A percentile compares a stretch with the other conserved stretches of the same genome.
Evolutionary conservation across 2,888 invertebrate genomes (phyloP).

Genomic region (Seira ritae): DNA sequence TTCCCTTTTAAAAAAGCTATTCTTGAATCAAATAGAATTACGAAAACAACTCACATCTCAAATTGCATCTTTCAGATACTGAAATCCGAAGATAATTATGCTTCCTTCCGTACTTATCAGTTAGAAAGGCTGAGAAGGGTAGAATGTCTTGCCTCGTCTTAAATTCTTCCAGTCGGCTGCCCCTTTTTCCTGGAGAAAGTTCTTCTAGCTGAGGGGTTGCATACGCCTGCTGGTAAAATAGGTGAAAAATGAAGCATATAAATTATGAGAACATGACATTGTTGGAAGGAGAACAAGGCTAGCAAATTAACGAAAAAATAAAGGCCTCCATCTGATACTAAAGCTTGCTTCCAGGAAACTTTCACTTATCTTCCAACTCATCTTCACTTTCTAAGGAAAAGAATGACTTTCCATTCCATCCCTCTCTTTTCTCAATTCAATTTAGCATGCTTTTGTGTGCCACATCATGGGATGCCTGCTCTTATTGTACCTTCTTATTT

Average conservation of each 20-base stretch:
- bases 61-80: slow-evolving; percentile 95
- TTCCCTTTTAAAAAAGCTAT: no score
- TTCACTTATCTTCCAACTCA: neutral
- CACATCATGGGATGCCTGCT: no score
- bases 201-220: slow-evolving; percentile 31
- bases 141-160: slow-evolving; percentile 54
- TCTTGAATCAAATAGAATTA: no score
- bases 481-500: no score
- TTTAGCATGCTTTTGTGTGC: neutral
- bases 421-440: neutral
- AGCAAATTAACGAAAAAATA: neutral
- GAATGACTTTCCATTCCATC: no score
- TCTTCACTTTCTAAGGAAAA: no score
- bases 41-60: slow-evolving; percentile 87
- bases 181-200: neutral
- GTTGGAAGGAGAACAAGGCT: neutral
- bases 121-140: slow-evolving; percentile 77
- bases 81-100: slow-evolving; percentile 97
- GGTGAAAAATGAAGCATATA: neutral
- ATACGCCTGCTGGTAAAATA: slow-evolving; percentile 23
- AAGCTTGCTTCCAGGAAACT: neutral
- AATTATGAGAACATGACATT: slow-evolving; percentile 1
- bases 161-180: slow-evolving; percentile 42
- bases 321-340: neutral
- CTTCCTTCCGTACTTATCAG: slow-evolving; percentile 89